Evolutionary conservation across 1,140 invertebrate species (phyloP).

Genomic region (Musca vetustissima): DNA sequence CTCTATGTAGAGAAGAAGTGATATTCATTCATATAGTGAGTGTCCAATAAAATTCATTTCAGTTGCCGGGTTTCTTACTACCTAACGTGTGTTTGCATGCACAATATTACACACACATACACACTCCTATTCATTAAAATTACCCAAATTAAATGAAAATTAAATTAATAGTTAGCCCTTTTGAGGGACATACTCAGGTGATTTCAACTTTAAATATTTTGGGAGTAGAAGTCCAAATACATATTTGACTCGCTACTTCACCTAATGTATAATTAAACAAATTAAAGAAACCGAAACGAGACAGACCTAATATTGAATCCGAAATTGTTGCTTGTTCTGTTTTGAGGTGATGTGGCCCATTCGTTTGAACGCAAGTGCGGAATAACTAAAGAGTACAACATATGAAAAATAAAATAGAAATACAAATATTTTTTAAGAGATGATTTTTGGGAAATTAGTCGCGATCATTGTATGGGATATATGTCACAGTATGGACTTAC

Average conservation of each 20-base stretch:
- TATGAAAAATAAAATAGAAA: too few species aligned
- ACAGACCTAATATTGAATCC: not conserved
- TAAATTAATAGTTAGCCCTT: constrained; percentile 44
- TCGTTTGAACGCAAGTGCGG: not conserved
- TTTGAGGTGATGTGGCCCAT: not conserved
- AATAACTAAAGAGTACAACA: not conserved
- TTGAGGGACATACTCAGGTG: constrained; percentile 50
- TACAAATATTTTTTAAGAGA: too few species aligned
- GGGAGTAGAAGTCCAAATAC: not conserved
- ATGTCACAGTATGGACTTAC: too few species aligned
- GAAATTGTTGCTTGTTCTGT: not conserved
- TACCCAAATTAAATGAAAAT: constrained; percentile 24
- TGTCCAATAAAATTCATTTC: too few species aligned
- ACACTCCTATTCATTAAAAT: not conserved
- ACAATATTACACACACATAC: not conserved
- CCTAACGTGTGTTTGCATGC: not conserved
- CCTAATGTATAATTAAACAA: not conserved
- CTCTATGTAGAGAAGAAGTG: not conserved
- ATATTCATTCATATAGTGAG: not conserved
- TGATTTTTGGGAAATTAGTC: too few species aligned
- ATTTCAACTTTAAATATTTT: constrained; percentile 29
- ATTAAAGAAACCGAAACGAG: not conserved
- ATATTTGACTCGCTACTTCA: not conserved
- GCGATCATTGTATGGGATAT: too few species aligned
- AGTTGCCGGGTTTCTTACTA: not conserved